phyloP scores from a whole-genome alignment of 2,113 vertebrate species.

The Dicaeum eximium region DNA sequence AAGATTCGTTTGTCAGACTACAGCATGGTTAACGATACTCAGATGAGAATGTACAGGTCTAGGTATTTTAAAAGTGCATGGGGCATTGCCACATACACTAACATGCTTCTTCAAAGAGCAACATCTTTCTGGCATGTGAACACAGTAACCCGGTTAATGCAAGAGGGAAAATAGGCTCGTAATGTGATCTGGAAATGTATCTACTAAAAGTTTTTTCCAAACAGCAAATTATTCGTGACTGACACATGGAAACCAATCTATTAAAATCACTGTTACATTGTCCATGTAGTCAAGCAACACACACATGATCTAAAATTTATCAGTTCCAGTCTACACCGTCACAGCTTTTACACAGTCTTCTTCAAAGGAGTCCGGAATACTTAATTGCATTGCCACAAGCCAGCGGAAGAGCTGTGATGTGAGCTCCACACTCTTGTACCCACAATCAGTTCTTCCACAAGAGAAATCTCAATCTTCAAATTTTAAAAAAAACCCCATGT shows the following conservation, averaged over 20 bases:
- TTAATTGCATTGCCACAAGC: not conserved
- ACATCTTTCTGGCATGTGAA: slow-evolving; percentile 19
- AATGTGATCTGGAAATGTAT: not conserved
- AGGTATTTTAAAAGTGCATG: slow-evolving; percentile 30
- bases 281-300: not conserved
- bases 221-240: not conserved
- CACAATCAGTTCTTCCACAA: not conserved
- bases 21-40: not conserved
- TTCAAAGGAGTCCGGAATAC: not conserved
- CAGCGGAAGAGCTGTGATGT: not conserved
- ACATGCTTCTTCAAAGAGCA: slow-evolving; percentile 39
- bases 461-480: not conserved
- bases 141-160: slow-evolving; percentile 22
- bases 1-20: slow-evolving; percentile 22
- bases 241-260: not conserved
- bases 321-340: not conserved
- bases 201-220: not conserved
- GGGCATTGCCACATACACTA: slow-evolving; percentile 4
- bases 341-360: not conserved
- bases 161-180: slow-evolving; percentile 5
- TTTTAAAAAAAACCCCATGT: not conserved
- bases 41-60: not conserved
- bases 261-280: not conserved
- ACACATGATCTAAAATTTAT: not conserved
- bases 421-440: not conserved